phyloP scores from a whole-genome alignment of 2,888 invertebrate genomes.

The Saturnia pavonia region DNA sequence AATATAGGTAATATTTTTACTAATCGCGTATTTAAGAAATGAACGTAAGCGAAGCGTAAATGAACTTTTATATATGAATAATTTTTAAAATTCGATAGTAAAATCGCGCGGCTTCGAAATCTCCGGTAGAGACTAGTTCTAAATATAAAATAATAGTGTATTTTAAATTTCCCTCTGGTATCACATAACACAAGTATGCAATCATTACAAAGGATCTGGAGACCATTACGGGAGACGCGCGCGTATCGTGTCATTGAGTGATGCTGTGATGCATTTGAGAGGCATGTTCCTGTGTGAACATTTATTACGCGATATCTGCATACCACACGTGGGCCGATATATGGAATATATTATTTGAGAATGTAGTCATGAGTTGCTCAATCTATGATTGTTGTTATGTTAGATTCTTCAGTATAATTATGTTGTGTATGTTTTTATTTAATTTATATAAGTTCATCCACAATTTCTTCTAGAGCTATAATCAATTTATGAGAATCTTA shows the following conservation, averaged over 20 bases:
- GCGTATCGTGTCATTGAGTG: constrained; percentile 35
- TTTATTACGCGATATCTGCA: constrained; percentile 24
- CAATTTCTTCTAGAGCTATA: no score
- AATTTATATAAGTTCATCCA: no score
- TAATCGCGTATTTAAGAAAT: no score
- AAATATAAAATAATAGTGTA: constrained; percentile 1
- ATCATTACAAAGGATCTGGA: constrained; percentile 25
- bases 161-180: constrained; percentile 9
- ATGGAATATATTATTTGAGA: constrained; percentile 33
- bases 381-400: constrained; percentile 18
- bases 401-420: not conserved
- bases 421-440: not conserved
- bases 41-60: no score
- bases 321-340: constrained; percentile 34
- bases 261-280: constrained; percentile 33
- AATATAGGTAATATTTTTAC: no score
- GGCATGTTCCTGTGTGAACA: constrained; percentile 32
- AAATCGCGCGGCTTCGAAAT: not conserved
- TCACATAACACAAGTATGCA: constrained; percentile 5
- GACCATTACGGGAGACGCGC: constrained; percentile 16
- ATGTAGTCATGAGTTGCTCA: constrained; percentile 21
- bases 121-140: not conserved
- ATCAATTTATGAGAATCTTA: no score
- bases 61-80: no score
- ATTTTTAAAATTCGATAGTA: not conserved